These are phyloP conservation scores for Tolypeutes matacus DNA, from an alignment of 2,797 vertebrate species.

Conservation along the genomic window DNA sequence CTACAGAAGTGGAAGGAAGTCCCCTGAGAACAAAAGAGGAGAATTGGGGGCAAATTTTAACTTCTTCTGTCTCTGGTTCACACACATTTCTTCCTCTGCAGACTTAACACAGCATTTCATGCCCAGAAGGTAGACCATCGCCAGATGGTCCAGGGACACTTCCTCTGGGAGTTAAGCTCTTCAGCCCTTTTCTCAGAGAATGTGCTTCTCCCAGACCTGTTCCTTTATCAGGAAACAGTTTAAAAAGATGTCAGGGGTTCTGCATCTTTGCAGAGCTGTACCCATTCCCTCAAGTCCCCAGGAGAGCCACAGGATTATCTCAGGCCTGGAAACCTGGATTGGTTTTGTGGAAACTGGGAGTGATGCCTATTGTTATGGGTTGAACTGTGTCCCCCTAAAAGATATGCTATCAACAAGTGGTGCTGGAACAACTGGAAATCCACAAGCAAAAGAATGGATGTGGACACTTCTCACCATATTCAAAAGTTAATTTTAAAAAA, in stretches of 20 bases:
- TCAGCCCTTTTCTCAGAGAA: not conserved
- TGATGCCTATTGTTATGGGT: not conserved
- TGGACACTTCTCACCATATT: too few relatives aligned
- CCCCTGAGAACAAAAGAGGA: not conserved
- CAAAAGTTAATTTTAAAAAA: too few relatives aligned
- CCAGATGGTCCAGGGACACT: not conserved
- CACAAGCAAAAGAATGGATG: too few relatives aligned
- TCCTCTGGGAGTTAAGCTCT: not conserved
- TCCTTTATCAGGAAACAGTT: not conserved
- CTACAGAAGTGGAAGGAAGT: not conserved
- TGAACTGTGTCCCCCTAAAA: too few relatives aligned
- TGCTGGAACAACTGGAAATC: too few relatives aligned
- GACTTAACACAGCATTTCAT: not conserved
- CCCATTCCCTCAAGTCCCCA: not conserved
- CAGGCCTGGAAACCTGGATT: not conserved
- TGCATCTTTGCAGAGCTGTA: not conserved
- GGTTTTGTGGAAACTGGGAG: too few relatives aligned
- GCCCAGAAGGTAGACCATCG: not conserved
- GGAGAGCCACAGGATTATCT: not conserved
- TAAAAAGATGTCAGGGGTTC: not conserved
- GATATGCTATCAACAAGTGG: too few relatives aligned
- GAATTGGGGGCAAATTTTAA: not conserved
- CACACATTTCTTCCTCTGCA: not conserved
- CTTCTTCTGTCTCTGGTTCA: not conserved
- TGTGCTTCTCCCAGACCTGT: not conserved